Evolutionary conservation across 2,797 vertebrate species (phyloP).

Genomic region (Lepus oiostolus): DNA sequence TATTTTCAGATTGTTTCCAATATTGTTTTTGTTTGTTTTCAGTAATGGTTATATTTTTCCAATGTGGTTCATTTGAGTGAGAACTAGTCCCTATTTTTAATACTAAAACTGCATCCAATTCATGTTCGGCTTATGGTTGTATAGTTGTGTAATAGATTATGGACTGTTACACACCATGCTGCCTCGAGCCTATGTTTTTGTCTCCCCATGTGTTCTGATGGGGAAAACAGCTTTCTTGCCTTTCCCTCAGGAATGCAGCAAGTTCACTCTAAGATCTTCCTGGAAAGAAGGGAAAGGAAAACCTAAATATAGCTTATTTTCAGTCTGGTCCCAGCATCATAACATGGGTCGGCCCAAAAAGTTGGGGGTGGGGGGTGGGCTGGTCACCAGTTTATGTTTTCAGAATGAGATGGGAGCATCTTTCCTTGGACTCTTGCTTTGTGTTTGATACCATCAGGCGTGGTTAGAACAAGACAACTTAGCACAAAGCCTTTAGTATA

Average conservation of each 20-base stretch:
- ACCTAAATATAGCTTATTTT: constrained; percentile 50
- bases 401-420: constrained; percentile 98
- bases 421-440: constrained; percentile 88
- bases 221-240: constrained; percentile 16
- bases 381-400: constrained; percentile 82
- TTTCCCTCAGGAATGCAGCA: constrained; percentile 41
- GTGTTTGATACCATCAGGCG: constrained; percentile 78
- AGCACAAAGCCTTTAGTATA: constrained; percentile 83
- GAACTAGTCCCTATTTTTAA: constrained; percentile 59
- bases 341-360: constrained; percentile 68
- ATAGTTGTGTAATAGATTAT: constrained; percentile 46
- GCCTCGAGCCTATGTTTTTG: constrained; percentile 42
- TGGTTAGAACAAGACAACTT: constrained; percentile 81
- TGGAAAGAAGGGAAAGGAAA: constrained; percentile 50
- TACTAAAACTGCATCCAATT: constrained; percentile 55
- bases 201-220: background rate
- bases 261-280: constrained; percentile 67
- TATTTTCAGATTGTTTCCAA: constrained; percentile 69
- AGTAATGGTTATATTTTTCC: constrained; percentile 64
- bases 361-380: constrained; percentile 73
- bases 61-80: constrained; percentile 23
- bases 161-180: constrained; percentile 44
- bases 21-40: constrained; percentile 51
- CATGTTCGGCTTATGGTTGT: constrained; percentile 43
- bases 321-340: constrained; percentile 9